Base-by-base conservation (phyloP, 2,113 vertebrate genomes). In the Miniopterus natalensis region DNA sequence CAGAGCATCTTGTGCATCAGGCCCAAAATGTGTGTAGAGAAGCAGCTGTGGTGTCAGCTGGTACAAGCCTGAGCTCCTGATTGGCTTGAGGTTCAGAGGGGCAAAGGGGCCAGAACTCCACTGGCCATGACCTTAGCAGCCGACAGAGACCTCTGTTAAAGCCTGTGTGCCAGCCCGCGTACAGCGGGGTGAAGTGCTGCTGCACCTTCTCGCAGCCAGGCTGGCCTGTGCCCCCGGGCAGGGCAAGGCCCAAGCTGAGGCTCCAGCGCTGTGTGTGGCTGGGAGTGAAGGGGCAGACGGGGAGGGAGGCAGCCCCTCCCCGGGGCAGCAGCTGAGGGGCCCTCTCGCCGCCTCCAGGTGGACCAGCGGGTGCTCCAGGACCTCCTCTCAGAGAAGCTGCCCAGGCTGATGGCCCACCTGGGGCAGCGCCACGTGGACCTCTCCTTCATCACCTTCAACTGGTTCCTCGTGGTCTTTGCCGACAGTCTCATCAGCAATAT, bases 351-450 rank as follows among this genome's bases (percentile, higher is more conserved):
- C 75, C 95, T 47, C 59, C 89, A 99, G 99, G 99, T 98, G 3
- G 99, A 99, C 98, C 99, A 99, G 98, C 98, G 99, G 25, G 99
- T 99, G 29, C 99, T 99, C 92, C 99, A 99, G 98, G 99, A 99
- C 96, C 98, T 99, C 83, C 97, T 99, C 96, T 97, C 96, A 0
- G 99, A 99, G 97, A 99, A 99, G 95, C 98, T 99, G 84, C 99
- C 99, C 89, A 97, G 98, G 13, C 97, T 99, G 31, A 98, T 92
- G n/a, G 97, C 99, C 87, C 99, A 99, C 97, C 98, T 99, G 57
- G 98, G 99, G 27, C 98, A 98, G 10, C 97, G 99, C 97, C 96
- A 0, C 2, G 98, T 99, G 36, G 99, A 99, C 65, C 98, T 99
- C 36, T 99, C 99, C 1, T 98, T 99, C 45, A 96, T 99, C 97